phyloP scores from a whole-genome alignment of 2,797 vertebrate species.

The Cynodonichthys magdalenae region DNA sequence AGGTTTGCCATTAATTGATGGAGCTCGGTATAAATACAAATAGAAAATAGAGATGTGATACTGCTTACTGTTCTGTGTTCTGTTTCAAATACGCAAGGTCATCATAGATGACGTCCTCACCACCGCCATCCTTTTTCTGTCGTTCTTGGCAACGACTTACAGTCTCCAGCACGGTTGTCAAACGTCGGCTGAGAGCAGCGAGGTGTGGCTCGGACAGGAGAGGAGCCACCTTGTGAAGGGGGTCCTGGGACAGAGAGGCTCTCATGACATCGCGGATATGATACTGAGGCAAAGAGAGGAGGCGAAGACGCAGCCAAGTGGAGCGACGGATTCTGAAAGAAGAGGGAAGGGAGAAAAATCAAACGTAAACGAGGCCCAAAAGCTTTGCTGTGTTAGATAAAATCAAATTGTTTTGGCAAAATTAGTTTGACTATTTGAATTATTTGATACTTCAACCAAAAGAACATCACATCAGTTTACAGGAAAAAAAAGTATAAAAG shows the following conservation, averaged over 20 bases:
- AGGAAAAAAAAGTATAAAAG: no score
- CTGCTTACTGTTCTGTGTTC: neutral
- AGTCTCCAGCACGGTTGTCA: slow-evolving; percentile 83
- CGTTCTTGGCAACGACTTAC: slow-evolving; percentile 79
- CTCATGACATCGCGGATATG: slow-evolving; percentile 90
- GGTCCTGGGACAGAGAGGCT: slow-evolving; percentile 87
- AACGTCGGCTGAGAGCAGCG: slow-evolving; percentile 87
- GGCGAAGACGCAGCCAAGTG: slow-evolving; percentile 87
- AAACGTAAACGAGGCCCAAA: neutral
- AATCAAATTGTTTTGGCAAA: neutral
- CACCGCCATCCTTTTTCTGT: slow-evolving; percentile 2
- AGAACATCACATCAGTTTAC: no score
- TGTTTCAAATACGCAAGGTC: slow-evolving; percentile 52
- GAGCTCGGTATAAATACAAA: neutral
- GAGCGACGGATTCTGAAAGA: slow-evolving; percentile 86
- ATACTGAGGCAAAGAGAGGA: slow-evolving; percentile 87
- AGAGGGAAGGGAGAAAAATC: neutral
- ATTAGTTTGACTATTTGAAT: no score
- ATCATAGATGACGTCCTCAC: slow-evolving; percentile 65
- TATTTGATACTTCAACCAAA: no score
- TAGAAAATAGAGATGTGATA: neutral
- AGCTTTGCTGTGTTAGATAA: neutral
- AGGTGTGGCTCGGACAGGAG: slow-evolving; percentile 88
- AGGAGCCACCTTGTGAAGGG: slow-evolving; percentile 79
- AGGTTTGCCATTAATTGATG: neutral